Evolutionary conservation across 2,888 invertebrate genomes (phyloP).

Genomic region (Leptopilina syphax): DNA sequence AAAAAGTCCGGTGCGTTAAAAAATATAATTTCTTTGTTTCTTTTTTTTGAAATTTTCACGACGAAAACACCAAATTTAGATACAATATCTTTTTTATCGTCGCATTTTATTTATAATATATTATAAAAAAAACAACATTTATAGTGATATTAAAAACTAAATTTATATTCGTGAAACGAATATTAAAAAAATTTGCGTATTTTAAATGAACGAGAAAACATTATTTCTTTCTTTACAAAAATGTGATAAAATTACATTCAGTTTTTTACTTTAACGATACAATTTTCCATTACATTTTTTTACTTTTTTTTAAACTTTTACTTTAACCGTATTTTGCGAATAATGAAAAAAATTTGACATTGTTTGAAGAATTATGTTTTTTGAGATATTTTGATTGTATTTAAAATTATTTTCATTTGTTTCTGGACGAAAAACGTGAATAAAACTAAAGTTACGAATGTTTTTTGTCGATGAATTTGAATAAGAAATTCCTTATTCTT

Average conservation of each 20-base stretch:
- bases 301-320: neutral
- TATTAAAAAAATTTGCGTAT: neutral
- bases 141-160: slow-evolving; percentile 26
- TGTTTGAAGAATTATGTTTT: neutral
- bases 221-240: slow-evolving; percentile 15
- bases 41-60: neutral
- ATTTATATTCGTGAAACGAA: slow-evolving; percentile 25
- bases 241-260: slow-evolving; percentile 37
- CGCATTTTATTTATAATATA: slow-evolving; percentile 3
- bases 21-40: neutral
- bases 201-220: neutral
- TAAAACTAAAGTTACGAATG: too few relatives aligned
- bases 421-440: too few relatives aligned
- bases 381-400: neutral
- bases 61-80: neutral
- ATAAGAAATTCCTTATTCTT: too few relatives aligned
- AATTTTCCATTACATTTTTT: neutral
- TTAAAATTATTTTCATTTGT: neutral
- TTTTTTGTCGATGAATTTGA: too few relatives aligned
- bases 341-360: neutral
- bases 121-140: neutral
- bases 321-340: neutral
- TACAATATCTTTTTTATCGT: neutral
- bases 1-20: too few relatives aligned
- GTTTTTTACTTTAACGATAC: neutral